phyloP scores from a whole-genome alignment of 1,140 invertebrate genomes.

The Orchestia grillus region DNA sequence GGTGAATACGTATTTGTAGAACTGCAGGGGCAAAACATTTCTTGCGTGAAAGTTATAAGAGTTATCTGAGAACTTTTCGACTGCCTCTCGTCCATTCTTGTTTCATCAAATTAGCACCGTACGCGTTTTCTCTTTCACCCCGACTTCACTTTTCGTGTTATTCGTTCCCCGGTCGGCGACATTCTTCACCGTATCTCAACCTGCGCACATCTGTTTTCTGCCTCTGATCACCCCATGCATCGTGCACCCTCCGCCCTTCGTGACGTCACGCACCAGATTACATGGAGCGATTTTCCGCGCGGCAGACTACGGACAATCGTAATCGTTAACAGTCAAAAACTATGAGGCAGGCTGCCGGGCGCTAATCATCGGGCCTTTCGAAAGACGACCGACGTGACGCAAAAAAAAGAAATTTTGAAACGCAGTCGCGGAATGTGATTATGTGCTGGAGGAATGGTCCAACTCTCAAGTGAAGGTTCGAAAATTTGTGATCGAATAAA shows the following conservation, averaged over 20 bases:
- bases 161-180: neutral
- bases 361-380: neutral
- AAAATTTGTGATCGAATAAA: neutral
- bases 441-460: neutral
- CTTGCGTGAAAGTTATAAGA: too few relatives aligned
- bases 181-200: neutral
- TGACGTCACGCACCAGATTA: neutral
- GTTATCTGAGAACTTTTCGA: too few relatives aligned
- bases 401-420: neutral
- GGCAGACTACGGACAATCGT: neutral
- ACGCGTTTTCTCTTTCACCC: too few relatives aligned
- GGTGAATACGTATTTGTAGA: too few relatives aligned
- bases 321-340: constrained; percentile 9
- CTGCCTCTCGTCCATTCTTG: too few relatives aligned
- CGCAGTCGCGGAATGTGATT: neutral
- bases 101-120: too few relatives aligned
- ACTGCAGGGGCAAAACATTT: too few relatives aligned
- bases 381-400: neutral
- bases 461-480: neutral
- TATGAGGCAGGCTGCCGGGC: neutral
- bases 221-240: neutral
- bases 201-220: neutral
- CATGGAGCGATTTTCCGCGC: neutral
- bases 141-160: neutral
- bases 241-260: too few relatives aligned